phyloP scores from a whole-genome alignment of 2,113 vertebrate species.

The Anseranas semipalmata region DNA sequence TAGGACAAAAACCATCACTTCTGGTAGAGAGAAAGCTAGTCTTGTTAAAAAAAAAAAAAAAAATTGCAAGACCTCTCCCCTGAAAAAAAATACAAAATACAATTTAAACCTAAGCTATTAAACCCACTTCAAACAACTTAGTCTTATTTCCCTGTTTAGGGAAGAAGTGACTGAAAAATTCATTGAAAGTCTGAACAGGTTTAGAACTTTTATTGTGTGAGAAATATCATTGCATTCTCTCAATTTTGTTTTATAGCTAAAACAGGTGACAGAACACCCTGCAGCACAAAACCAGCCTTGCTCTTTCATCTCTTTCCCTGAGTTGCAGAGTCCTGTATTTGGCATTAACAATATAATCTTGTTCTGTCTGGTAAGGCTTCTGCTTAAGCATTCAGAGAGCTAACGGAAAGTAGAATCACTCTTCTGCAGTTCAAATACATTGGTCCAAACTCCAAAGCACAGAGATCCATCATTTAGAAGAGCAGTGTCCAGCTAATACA shows the following conservation, averaged over 20 bases:
- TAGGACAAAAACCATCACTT: background rate
- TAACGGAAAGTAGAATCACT: background rate
- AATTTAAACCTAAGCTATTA: background rate
- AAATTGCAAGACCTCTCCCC: background rate
- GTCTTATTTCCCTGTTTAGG: background rate
- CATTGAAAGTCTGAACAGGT: background rate
- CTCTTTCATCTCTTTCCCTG: background rate
- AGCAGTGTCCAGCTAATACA: background rate
- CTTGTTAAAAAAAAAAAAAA: background rate
- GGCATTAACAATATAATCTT: background rate
- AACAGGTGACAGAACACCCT: background rate
- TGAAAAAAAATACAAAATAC: background rate
- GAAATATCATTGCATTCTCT: background rate
- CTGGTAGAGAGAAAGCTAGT: background rate
- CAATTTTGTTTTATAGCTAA: background rate
- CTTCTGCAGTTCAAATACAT: background rate
- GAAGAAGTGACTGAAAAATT: background rate
- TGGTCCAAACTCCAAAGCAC: background rate
- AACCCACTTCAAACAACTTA: background rate
- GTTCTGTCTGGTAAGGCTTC: background rate
- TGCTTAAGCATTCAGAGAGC: background rate
- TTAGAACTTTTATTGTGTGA: background rate
- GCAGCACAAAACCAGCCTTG: background rate
- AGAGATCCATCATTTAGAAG: background rate
- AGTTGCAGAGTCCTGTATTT: background rate